A percentile compares a stretch with the other conserved stretches of the same genome.
Conservation (phyloP, 1,140 invertebrate species). For the Sarcophaga peregrina region DNA sequence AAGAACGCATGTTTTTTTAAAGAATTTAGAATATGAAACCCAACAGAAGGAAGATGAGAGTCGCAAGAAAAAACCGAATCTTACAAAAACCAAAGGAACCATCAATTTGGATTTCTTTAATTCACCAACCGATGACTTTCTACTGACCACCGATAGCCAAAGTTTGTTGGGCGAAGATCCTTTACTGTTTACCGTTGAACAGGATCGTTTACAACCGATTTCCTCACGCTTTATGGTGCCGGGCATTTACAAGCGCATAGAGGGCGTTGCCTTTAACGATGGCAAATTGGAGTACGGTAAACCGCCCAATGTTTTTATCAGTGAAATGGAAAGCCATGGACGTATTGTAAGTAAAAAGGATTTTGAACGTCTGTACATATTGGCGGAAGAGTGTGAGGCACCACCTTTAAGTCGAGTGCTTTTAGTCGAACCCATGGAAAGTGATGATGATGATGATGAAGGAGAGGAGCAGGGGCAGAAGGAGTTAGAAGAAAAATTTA, state of each 20-base stretch:
- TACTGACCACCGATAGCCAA: constrained; percentile 28
- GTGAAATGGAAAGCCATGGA: neutral
- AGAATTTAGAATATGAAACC: constrained; percentile 22
- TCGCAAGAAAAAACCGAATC: neutral
- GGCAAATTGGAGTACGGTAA: neutral
- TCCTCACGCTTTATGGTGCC: constrained; percentile 45
- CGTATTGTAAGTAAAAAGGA: constrained; percentile 11
- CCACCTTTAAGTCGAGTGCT: neutral
- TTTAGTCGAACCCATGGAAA: neutral
- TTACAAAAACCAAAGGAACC: neutral
- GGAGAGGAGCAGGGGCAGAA: neutral
- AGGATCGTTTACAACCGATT: constrained; percentile 41
- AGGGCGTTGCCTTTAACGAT: neutral
- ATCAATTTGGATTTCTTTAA: constrained; percentile 28
- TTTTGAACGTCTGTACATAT: constrained; percentile 33
- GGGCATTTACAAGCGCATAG: constrained; percentile 44
- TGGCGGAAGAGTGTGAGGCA: neutral
- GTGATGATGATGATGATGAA: neutral
- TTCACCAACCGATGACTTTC: constrained; percentile 18
- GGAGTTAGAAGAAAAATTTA: neutral
- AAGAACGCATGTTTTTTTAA: neutral
- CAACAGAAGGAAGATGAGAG: neutral
- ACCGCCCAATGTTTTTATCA: constrained; percentile 35
- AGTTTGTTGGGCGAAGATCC: constrained; percentile 32
- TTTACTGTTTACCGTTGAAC: constrained; percentile 39